phyloP scores from a whole-genome alignment of 2,113 vertebrate genomes.

The Nanorana parkeri region DNA sequence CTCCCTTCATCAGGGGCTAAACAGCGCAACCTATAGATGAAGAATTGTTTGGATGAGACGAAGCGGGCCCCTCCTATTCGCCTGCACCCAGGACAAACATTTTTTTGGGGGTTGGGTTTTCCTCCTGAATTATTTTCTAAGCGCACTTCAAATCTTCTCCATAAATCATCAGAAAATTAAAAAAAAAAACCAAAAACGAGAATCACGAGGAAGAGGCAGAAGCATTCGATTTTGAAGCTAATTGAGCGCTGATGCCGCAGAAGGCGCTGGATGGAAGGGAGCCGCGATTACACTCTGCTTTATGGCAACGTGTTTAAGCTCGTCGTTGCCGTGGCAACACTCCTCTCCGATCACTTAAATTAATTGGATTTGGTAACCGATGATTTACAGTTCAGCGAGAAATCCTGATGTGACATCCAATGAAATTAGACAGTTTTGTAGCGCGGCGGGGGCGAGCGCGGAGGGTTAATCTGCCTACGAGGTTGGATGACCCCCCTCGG shows the following conservation, averaged over 20 bases:
- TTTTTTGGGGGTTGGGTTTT: too few relatives aligned
- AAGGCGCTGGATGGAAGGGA: neutral
- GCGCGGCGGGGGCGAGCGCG: too few relatives aligned
- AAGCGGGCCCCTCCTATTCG: too few relatives aligned
- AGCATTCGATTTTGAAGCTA: neutral
- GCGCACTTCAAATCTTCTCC: neutral
- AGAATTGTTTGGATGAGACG: too few relatives aligned
- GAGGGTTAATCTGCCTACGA: neutral
- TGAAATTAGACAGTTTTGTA: neutral
- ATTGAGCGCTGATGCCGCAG: neutral
- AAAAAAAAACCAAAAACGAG: neutral
- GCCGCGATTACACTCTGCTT: neutral
- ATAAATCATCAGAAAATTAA: too few relatives aligned
- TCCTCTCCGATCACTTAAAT: conserved; percentile 22
- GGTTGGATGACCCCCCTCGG: too few relatives aligned
- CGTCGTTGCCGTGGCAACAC: neutral
- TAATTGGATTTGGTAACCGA: conserved; percentile 27
- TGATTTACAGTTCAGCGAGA: conserved; percentile 9
- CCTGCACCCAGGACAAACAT: too few relatives aligned
- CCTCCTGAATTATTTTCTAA: neutral
- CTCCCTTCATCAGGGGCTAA: too few relatives aligned
- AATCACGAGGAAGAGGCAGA: too few relatives aligned
- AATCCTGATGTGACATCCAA: neutral
- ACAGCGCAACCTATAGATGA: too few relatives aligned
- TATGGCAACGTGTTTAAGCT: conserved; percentile 4